These are phyloP conservation scores for Pogoniulus pusillus DNA, from an alignment of 2,797 vertebrate genomes.

Conservation along the genomic window DNA sequence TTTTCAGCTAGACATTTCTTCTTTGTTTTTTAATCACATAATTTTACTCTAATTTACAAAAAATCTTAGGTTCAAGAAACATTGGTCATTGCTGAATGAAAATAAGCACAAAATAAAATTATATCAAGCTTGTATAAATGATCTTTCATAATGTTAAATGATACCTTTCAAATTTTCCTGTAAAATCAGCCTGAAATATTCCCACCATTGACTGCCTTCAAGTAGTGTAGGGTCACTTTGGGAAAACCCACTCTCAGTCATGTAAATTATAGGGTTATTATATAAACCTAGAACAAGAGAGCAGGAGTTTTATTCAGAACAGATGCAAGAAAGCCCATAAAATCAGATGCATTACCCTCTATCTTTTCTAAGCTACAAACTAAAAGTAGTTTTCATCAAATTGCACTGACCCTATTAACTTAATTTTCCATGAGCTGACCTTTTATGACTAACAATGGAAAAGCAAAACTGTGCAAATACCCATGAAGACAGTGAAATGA, in stretches of 20 bases:
- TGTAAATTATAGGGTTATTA: conserved; percentile 86
- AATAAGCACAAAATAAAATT: conserved; percentile 69
- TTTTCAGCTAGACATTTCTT: conserved; percentile 42
- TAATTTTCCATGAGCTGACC: conserved; percentile 79
- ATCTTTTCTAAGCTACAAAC: conserved; percentile 73
- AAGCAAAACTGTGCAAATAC: conserved; percentile 81
- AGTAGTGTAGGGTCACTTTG: conserved; percentile 79
- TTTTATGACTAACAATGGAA: conserved; percentile 80
- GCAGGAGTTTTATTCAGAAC: conserved; percentile 74
- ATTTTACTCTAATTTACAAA: conserved; percentile 57
- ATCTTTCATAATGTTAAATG: conserved; percentile 71
- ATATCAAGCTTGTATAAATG: conserved; percentile 74
- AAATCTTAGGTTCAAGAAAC: conserved; percentile 66
- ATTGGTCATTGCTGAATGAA: conserved; percentile 70
- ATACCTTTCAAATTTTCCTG: conserved; percentile 86
- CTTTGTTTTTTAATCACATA: conserved; percentile 13
- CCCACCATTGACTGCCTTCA: conserved; percentile 78
- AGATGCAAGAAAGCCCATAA: conserved; percentile 79
- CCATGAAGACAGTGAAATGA: conserved; percentile 80
- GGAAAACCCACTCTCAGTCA: conserved; percentile 90
- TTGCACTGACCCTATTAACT: conserved; percentile 82
- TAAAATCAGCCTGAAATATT: conserved; percentile 84
- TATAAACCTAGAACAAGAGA: conserved; percentile 84
- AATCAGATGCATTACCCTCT: conserved; percentile 77
- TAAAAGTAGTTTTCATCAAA: conserved; percentile 81